Conservation (phyloP, 2,797 vertebrate species). For the Gymnodraco acuticeps region DNA sequence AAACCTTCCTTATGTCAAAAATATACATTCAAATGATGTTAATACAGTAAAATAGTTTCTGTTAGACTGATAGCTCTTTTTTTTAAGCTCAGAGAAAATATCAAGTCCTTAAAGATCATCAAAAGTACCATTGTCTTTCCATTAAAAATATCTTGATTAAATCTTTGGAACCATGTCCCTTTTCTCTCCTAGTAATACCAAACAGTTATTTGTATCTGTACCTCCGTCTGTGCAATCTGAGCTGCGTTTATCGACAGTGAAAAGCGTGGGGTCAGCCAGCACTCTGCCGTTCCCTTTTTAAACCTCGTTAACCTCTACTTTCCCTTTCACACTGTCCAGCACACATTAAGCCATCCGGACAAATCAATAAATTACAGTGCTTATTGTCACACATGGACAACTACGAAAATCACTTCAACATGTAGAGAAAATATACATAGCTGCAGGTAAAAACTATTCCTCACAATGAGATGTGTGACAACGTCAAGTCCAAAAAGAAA, state of each 20-base stretch:
- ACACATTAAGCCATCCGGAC: constrained; percentile 47
- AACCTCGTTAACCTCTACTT: constrained; percentile 24
- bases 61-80: constrained; percentile 11
- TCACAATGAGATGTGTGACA: constrained; percentile 57
- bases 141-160: constrained; percentile 29
- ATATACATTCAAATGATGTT: constrained; percentile 56
- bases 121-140: constrained; percentile 8
- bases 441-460: constrained; percentile 31
- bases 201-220: constrained; percentile 7
- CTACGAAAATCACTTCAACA: constrained; percentile 50
- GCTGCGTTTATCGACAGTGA: constrained; percentile 37
- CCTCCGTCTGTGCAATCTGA: constrained; percentile 55
- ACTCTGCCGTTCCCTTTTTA: constrained; percentile 39
- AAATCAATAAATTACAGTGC: constrained; percentile 65
- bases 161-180: constrained; percentile 20
- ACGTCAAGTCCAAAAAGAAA: constrained; percentile 23
- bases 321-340: constrained; percentile 45
- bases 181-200: constrained; percentile 16
- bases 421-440: constrained; percentile 41
- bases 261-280: constrained; percentile 12
- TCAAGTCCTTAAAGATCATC: constrained; percentile 23
- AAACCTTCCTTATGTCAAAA: constrained; percentile 55
- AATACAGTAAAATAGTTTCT: constrained; percentile 51
- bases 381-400: constrained; percentile 43
- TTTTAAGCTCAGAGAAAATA: constrained; percentile 6